These are phyloP conservation scores for Aphelinus atriplicis DNA, from an alignment of 1,140 invertebrate species.

Conservation along the genomic window DNA sequence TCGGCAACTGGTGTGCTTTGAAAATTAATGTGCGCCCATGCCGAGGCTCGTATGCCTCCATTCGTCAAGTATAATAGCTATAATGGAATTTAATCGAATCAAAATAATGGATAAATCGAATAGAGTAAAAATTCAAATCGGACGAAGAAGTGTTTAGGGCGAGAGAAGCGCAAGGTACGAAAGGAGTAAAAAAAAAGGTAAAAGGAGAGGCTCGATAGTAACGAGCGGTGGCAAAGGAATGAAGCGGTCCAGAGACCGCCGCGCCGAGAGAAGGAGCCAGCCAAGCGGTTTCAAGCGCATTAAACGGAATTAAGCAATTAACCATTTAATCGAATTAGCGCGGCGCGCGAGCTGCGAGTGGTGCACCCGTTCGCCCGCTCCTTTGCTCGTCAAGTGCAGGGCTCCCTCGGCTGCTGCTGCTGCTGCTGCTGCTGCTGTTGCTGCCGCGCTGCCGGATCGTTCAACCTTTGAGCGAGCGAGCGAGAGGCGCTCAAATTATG, in stretches of 20 bases:
- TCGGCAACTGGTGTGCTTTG: no score
- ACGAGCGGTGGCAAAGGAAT: constrained; percentile 20
- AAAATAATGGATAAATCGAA: no score
- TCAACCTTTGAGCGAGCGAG: not conserved
- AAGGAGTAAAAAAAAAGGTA: not conserved
- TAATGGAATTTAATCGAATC: no score
- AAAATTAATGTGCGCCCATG: no score
- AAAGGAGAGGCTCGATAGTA: not conserved
- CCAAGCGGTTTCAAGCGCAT: constrained; percentile 49
- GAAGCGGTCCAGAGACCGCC: constrained; percentile 15
- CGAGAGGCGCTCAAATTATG: not conserved
- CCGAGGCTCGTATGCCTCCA: no score
- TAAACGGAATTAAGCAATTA: constrained; percentile 62
- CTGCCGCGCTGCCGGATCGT: no score
- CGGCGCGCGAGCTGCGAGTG: constrained; percentile 43
- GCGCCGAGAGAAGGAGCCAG: constrained; percentile 38
- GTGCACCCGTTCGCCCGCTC: constrained; percentile 6
- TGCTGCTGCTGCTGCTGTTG: no score
- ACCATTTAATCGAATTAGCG: constrained; percentile 61
- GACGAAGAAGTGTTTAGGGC: not conserved
- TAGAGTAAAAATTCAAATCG: no score
- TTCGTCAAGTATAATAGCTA: no score
- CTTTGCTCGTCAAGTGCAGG: not conserved
- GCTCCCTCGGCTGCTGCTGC: no score
- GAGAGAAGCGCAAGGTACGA: not conserved